Evolutionary conservation across 2,888 invertebrate genomes (phyloP).

Genomic region (Mellilla xanthometata): DNA sequence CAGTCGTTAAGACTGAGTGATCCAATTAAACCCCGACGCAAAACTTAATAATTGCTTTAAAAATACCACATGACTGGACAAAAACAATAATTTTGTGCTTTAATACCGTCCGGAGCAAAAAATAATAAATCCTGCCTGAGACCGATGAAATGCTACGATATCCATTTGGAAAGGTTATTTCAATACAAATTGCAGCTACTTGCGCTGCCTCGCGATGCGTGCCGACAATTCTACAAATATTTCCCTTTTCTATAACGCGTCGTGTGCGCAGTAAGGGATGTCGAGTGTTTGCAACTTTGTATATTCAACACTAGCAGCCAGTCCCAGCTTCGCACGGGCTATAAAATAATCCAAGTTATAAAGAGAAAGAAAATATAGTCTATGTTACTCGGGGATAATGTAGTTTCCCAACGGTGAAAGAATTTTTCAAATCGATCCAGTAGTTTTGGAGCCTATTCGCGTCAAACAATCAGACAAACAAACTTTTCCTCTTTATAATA

Average conservation of each 20-base stretch:
- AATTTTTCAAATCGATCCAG: too few relatives aligned
- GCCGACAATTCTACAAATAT: slow-evolving; percentile 80
- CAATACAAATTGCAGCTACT: slow-evolving; percentile 81
- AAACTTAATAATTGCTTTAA: slow-evolving; percentile 79
- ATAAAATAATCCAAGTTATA: too few relatives aligned
- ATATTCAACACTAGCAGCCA: too few relatives aligned
- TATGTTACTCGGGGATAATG: too few relatives aligned
- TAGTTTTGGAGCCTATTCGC: too few relatives aligned
- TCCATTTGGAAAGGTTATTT: slow-evolving; percentile 77
- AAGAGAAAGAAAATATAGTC: too few relatives aligned
- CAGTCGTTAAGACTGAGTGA: slow-evolving; percentile 72
- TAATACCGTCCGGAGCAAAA: slow-evolving; percentile 71
- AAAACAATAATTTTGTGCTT: slow-evolving; percentile 81
- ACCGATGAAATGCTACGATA: slow-evolving; percentile 75
- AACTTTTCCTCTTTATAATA: too few relatives aligned
- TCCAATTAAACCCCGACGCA: slow-evolving; percentile 75
- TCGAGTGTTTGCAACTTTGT: too few relatives aligned
- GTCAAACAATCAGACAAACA: too few relatives aligned
- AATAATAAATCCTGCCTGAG: slow-evolving; percentile 77
- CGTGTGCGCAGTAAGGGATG: slow-evolving; percentile 11
- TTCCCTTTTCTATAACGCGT: slow-evolving; percentile 63
- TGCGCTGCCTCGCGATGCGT: slow-evolving; percentile 69
- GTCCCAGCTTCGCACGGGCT: too few relatives aligned
- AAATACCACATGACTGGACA: slow-evolving; percentile 76
- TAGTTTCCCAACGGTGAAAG: too few relatives aligned